These are phyloP conservation scores for Melospiza georgiana DNA, from an alignment of 2,113 vertebrate genomes.

Conservation along the genomic window DNA sequence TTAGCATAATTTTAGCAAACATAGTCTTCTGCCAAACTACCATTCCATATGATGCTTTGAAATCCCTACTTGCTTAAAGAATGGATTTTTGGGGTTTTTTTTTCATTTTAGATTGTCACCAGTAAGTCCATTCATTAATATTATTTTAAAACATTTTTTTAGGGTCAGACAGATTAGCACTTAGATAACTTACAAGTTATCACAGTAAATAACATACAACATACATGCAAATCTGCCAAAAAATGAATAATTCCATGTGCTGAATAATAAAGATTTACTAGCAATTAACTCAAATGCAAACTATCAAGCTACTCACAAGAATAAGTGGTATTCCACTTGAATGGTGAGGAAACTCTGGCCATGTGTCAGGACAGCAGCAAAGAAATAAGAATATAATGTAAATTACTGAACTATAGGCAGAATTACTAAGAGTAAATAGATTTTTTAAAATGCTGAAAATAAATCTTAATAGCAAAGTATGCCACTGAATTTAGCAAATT, in stretches of 20 bases:
- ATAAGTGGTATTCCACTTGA: neutral
- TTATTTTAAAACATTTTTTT: neutral
- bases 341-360: neutral
- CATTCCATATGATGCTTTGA: neutral
- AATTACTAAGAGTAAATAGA: slow-evolving; percentile 3
- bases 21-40: neutral
- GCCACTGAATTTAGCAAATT: slow-evolving; percentile 2
- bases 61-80: neutral
- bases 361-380: neutral
- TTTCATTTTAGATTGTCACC: neutral
- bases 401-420: neutral
- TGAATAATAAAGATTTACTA: neutral
- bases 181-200: neutral
- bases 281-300: neutral
- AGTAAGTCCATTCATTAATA: neutral
- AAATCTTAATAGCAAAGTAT: neutral
- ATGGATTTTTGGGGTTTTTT: neutral
- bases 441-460: slow-evolving; percentile 24
- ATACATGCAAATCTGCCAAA: neutral
- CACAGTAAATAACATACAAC: neutral
- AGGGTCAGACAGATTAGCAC: neutral
- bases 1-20: neutral
- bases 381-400: neutral
- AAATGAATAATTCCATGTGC: neutral
- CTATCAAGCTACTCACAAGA: neutral